Evolutionary conservation across 2,888 invertebrate genomes (phyloP), one percentile per base, ranked within the genome.

Genomic region (Polyommatus iphigenia): DNA sequence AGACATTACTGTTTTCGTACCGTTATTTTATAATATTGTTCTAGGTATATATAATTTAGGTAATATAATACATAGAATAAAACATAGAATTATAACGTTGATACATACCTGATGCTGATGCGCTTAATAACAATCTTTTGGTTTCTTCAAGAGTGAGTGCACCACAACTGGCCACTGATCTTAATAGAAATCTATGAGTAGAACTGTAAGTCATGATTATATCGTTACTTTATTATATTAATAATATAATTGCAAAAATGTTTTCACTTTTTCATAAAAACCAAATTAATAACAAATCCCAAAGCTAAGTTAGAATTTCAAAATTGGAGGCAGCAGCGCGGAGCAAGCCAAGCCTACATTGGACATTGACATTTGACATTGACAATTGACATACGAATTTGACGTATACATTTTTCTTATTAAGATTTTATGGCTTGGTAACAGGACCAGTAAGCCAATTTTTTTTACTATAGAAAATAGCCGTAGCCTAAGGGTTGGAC

Each of bases 151-250:
- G 54, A 6, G 89, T 80, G 76, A 93, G 79, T n/a, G 91, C 91
- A 46, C 93, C 93, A 41, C 87, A 87, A 80, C 90, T 89, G 10
- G 91, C 90, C 10, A 93, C 81, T 15, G 91, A 87, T 80, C 92
- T 85, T 10, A 94, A 82, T 73, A 93, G 82, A 82, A 87, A 91
- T 79, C 90, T 86, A 80, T 93, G 92, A 13, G 86, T 78, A 29
- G 82, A 83, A 36, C 86, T 87, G 83, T 92, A 92, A 75, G 79
- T 78, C 92, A 91, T 91, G 75, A 62, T 85, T 54, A 46, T 57
- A 72, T 62, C 20, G 20, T 20, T 59, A 10, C 8, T 59, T 59
- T 8, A 10, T 20, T 7, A 20, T 57, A 59, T 50, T 50, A 50
- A 15, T 50, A 15, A 50, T 50, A 50, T 0, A 50, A 50, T 15